Percentiles rank a stretch among this genome's conserved stretches.
These are phyloP conservation scores for Thysanoteuthis rhombus DNA, from an alignment of 2,888 invertebrate species.

Conservation along the genomic window DNA sequence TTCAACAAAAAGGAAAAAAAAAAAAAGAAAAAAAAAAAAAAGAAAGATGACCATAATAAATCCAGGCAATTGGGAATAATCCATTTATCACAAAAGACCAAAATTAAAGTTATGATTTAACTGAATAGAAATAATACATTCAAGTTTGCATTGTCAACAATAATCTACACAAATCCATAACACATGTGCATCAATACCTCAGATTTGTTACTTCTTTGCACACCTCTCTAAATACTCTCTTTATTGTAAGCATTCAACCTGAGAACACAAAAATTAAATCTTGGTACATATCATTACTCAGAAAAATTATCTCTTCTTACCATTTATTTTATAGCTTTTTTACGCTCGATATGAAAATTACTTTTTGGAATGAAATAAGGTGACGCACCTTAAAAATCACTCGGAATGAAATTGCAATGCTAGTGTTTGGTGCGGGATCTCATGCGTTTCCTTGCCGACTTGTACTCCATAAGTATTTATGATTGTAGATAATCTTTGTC, in stretches of 20 bases:
- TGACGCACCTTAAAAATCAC: constrained; percentile 12
- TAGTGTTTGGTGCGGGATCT: constrained; percentile 12
- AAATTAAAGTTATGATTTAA: background rate
- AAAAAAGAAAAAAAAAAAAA: too few relatives aligned
- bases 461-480: background rate
- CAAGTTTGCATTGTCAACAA: background rate
- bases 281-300: background rate
- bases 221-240: background rate
- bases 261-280: background rate
- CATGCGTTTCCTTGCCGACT: background rate
- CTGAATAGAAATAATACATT: background rate
- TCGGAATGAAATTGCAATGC: background rate
- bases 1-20: background rate
- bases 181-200: background rate
- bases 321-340: background rate
- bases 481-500: constrained; percentile 12
- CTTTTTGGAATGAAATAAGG: constrained; percentile 12
- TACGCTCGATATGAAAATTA: background rate
- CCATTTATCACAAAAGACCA: background rate
- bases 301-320: background rate
- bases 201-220: background rate
- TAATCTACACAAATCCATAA: background rate
- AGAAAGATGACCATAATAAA: background rate
- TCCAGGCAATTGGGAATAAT: background rate
- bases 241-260: constrained; percentile 12